Evolutionary conservation across 2,797 vertebrate genomes (phyloP).

Genomic region (Cygnus olor): DNA sequence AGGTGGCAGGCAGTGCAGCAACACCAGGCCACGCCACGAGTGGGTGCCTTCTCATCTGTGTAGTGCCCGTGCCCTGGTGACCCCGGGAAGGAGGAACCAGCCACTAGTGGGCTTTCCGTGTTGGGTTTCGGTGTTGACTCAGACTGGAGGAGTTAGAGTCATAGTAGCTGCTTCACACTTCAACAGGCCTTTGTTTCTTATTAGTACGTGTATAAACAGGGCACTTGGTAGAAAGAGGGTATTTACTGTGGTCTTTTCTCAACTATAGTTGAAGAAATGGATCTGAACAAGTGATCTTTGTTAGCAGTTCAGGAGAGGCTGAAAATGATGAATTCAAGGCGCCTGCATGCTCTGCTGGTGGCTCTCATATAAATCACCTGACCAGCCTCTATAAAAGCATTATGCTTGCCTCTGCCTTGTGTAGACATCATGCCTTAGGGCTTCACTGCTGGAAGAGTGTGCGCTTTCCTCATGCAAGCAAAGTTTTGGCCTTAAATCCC

Average conservation of each 20-base stretch:
- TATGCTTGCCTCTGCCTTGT: not conserved
- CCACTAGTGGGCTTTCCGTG: not conserved
- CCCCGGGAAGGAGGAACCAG: not conserved
- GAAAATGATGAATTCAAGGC: not conserved
- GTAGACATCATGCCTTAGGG: not conserved
- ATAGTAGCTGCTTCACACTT: not conserved
- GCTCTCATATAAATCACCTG: not conserved
- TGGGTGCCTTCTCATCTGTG: not conserved
- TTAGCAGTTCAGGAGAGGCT: not conserved
- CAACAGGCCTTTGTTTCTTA: not conserved
- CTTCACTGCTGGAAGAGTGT: not conserved
- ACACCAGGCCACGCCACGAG: not conserved
- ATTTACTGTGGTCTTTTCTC: not conserved
- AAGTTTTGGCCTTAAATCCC: not conserved
- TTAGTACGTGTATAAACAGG: not conserved
- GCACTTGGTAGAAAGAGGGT: not conserved
- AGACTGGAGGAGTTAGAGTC: not conserved
- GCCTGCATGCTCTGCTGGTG: not conserved
- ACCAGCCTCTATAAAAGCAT: not conserved
- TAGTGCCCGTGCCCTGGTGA: not conserved
- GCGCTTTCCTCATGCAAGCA: not conserved
- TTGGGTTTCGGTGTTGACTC: not conserved
- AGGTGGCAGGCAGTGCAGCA: not conserved
- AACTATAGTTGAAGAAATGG: not conserved
- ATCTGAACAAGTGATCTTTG: not conserved